Conservation (phyloP, 2,888 invertebrate genomes). For the Tupiocoris notatus region DNA sequence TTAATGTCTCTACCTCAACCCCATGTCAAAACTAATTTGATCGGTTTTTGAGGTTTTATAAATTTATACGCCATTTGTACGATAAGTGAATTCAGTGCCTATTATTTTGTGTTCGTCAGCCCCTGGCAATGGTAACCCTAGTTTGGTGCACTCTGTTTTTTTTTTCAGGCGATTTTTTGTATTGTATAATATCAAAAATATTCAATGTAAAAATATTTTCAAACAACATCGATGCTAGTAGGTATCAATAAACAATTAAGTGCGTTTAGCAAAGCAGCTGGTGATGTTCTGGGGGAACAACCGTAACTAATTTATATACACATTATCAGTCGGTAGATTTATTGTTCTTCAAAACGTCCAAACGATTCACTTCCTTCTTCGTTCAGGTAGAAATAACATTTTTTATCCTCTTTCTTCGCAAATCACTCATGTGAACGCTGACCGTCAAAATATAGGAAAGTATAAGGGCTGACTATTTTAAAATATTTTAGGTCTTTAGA, state of each 20-base stretch:
- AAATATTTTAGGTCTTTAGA: too few species aligned
- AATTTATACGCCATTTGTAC: background rate
- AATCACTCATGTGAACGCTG: too few species aligned
- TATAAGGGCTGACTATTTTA: too few species aligned
- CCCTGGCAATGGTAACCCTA: background rate
- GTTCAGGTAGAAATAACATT: background rate
- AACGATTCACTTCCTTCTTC: background rate
- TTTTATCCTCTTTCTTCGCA: too few species aligned
- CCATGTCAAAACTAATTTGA: too few species aligned
- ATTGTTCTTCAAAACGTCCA: background rate
- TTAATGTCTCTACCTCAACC: too few species aligned
- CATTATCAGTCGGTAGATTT: background rate
- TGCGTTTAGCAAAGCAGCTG: constrained; percentile 37
- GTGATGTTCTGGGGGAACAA: constrained; percentile 45
- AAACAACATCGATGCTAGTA: background rate
- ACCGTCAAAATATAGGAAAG: too few species aligned
- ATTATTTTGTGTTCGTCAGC: background rate
- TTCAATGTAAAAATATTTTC: background rate
- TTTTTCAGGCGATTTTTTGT: background rate
- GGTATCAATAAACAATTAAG: constrained; percentile 7
- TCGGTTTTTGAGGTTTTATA: too few species aligned
- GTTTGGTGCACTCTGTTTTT: background rate
- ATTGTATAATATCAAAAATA: background rate
- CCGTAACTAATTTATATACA: background rate
- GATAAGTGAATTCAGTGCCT: background rate